phyloP scores from a whole-genome alignment of 2,797 vertebrate genomes.

The Galagoides demidoff region DNA sequence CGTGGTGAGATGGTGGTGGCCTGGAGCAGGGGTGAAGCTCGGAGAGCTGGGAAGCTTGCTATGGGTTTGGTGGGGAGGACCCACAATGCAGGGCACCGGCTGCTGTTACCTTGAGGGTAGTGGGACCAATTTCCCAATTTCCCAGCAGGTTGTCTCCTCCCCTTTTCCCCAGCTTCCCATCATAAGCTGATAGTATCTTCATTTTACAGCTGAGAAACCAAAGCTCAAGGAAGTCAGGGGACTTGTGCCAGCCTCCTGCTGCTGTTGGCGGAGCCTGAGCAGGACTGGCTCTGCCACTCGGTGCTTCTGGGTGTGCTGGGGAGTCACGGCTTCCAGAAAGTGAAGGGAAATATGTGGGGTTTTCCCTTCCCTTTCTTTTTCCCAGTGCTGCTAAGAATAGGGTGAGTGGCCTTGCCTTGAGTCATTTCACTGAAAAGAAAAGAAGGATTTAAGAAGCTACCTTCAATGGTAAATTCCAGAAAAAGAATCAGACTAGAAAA shows the following conservation, averaged over 20 bases:
- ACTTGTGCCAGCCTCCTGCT: neutral
- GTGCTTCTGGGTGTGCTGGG: neutral
- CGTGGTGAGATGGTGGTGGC: neutral
- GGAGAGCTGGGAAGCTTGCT: neutral
- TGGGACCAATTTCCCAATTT: neutral
- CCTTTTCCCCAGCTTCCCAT: neutral
- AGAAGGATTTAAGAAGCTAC: neutral
- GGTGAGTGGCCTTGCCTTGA: neutral
- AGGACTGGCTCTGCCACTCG: neutral
- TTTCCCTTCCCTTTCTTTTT: slow-evolving; percentile 19
- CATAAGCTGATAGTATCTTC: neutral
- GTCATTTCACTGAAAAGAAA: slow-evolving; percentile 44
- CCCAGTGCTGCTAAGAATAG: neutral
- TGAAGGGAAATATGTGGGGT: neutral
- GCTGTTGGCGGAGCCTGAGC: neutral
- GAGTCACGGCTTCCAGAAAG: neutral
- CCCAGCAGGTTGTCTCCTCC: neutral
- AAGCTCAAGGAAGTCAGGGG: neutral
- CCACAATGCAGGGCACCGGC: neutral
- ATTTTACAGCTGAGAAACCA: neutral
- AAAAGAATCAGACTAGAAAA: neutral
- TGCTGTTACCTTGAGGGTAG: neutral
- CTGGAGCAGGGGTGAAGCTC: neutral
- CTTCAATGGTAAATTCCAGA: neutral
- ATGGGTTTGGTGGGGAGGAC: neutral